Conservation (phyloP, 2,113 vertebrate genomes). For the Tylochromis polylepis region DNA sequence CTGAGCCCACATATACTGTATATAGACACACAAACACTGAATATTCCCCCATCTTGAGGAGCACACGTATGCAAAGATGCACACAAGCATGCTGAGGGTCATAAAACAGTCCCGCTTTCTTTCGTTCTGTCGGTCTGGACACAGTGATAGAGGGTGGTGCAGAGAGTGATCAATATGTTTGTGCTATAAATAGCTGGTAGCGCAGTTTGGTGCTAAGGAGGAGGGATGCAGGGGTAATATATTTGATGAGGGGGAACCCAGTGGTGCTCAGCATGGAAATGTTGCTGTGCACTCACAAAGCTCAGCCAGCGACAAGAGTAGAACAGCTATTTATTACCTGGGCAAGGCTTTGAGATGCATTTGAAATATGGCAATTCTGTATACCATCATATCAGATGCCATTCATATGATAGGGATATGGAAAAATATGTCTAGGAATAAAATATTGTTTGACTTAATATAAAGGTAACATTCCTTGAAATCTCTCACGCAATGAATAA, state of each 20-base stretch:
- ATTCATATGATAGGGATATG: background rate
- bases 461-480: background rate
- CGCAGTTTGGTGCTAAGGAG: constrained; percentile 63
- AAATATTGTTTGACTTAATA: background rate
- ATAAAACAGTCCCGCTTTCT: constrained; percentile 14
- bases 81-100: background rate
- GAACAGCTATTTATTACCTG: constrained; percentile 36
- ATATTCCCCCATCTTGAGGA: background rate
- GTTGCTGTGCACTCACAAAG: constrained; percentile 40
- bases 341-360: background rate
- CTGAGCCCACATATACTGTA: background rate
- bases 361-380: background rate
- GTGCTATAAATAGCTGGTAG: constrained; percentile 72
- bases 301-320: background rate
- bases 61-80: background rate
- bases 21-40: background rate
- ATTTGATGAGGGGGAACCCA: constrained; percentile 60
- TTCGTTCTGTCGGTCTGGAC: constrained; percentile 23
- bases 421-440: background rate
- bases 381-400: background rate
- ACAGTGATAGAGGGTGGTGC: constrained; percentile 64
- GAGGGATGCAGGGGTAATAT: constrained; percentile 69
- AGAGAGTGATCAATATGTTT: constrained; percentile 75
- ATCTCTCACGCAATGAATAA: background rate
- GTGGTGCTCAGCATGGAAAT: constrained; percentile 52